A percentile compares a stretch with the other conserved stretches of the same genome.
Evolutionary conservation across 2,888 invertebrate genomes (phyloP).

Genomic region (Elegia similella): DNA sequence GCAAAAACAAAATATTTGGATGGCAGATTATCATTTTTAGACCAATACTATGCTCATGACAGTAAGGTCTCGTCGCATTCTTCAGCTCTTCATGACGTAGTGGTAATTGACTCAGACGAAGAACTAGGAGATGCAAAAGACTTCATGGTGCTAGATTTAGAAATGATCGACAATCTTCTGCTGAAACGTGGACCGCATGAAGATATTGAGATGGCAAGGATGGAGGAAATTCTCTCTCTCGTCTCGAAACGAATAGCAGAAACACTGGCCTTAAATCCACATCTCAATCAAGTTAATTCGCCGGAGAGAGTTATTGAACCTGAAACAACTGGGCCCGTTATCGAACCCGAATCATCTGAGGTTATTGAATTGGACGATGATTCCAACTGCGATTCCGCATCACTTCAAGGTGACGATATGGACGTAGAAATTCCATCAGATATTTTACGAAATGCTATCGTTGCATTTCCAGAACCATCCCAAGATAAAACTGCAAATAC

Average conservation of each 20-base stretch:
- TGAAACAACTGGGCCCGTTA: background rate
- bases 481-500: background rate
- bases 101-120: background rate
- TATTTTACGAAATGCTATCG: background rate
- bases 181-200: background rate
- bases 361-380: background rate
- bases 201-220: background rate
- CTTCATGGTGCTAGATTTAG: background rate
- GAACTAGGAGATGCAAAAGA: background rate
- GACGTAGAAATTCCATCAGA: background rate
- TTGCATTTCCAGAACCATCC: background rate
- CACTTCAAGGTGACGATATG: background rate
- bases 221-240: background rate
- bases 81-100: background rate
- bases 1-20: constrained; percentile 1
- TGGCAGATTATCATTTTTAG: constrained; percentile 6
- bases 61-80: background rate
- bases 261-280: background rate
- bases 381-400: background rate
- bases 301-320: too few species aligned
- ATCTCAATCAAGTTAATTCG: background rate
- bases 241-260: constrained; percentile 7
- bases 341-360: background rate
- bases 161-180: background rate
- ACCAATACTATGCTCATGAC: background rate